A percentile compares a stretch with the other conserved stretches of the same genome.
Evolutionary conservation across 2,113 vertebrate genomes (phyloP).

Genomic region (Megaceryle torquata): DNA sequence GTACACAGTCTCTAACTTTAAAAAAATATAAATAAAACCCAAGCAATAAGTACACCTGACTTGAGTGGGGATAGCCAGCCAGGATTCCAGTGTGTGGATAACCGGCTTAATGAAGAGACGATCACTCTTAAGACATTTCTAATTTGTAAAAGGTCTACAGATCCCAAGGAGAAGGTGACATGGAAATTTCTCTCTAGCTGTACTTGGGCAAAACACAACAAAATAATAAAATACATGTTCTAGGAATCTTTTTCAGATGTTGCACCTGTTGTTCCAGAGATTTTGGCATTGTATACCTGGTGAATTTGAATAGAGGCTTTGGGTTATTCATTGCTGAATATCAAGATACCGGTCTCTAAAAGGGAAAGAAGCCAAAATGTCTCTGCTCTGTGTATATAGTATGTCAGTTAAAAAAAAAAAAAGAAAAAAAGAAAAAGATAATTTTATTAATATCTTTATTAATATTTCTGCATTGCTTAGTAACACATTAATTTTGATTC

Average conservation of each 20-base stretch:
- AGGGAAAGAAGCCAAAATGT: background rate
- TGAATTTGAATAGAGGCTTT: background rate
- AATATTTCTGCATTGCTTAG: background rate
- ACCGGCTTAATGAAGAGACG: background rate
- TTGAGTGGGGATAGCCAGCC: background rate
- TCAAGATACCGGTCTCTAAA: background rate
- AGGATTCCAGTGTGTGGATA: background rate
- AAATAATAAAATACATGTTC: background rate
- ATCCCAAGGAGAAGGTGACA: background rate
- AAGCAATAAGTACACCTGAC: background rate
- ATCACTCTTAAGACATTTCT: background rate
- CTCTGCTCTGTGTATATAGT: background rate
- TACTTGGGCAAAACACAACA: background rate
- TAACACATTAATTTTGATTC: background rate
- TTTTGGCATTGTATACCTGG: background rate
- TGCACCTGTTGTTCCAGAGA: background rate
- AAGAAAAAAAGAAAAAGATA: too few species aligned
- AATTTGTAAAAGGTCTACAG: background rate
- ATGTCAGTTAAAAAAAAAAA: background rate
- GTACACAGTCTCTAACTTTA: background rate
- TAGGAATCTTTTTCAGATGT: background rate
- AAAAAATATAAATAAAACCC: background rate
- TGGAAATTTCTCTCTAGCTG: background rate
- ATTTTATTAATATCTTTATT: background rate
- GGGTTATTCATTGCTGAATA: background rate